Conservation (phyloP, 2,113 vertebrate genomes). For the Choloepus hoffmanni region DNA sequence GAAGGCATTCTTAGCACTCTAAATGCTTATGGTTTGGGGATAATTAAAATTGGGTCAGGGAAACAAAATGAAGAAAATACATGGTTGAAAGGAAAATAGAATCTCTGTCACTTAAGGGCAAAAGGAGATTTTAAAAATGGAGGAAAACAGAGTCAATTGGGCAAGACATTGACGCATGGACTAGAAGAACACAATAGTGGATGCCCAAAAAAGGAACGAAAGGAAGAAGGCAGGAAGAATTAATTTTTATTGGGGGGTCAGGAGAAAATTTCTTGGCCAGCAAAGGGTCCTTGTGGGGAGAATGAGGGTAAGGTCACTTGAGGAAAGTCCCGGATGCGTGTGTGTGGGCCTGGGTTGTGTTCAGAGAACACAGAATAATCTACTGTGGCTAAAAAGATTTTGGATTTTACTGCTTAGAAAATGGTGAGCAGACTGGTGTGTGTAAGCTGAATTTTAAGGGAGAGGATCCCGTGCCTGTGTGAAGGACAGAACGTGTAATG, state of each 20-base stretch:
- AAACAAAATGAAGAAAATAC: slow-evolving; percentile 72
- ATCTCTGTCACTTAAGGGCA: slow-evolving; percentile 43
- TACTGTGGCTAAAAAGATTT: not conserved
- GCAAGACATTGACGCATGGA: not conserved
- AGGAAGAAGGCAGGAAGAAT: not conserved
- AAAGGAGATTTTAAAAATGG: slow-evolving; percentile 58
- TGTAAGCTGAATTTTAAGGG: not conserved
- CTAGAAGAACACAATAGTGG: not conserved
- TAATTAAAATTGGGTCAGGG: slow-evolving; percentile 76
- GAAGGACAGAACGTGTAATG: not conserved
- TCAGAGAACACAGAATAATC: not conserved
- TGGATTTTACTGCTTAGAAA: slow-evolving; percentile 7
- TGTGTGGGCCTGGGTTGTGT: not conserved
- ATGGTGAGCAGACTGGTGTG: not conserved
- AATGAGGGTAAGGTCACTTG: not conserved
- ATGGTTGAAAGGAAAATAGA: slow-evolving; percentile 66
- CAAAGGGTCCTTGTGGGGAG: not conserved
- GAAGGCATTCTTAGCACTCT: slow-evolving; percentile 63
- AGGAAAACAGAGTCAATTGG: slow-evolving; percentile 5
- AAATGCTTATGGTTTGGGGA: slow-evolving; percentile 67
- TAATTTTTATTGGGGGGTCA: not conserved
- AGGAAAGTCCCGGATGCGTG: not conserved
- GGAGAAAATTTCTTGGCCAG: not conserved
- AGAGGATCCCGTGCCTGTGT: not conserved
- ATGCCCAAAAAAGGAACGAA: not conserved